phyloP scores from a whole-genome alignment of 2,113 vertebrate genomes.

The Panurus biarmicus region DNA sequence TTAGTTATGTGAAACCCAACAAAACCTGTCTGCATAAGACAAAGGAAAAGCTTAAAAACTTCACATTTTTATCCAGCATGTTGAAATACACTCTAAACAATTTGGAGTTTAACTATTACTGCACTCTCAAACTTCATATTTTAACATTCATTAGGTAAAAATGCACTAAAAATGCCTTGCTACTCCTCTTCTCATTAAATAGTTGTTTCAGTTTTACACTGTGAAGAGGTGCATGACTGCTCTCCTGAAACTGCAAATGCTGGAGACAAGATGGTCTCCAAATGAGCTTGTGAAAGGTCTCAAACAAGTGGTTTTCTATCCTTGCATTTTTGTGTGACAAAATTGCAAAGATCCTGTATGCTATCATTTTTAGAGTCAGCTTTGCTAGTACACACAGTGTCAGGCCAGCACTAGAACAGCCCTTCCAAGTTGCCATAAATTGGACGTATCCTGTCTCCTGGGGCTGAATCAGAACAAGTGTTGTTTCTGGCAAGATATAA shows the following conservation, averaged over 20 bases:
- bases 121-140: neutral
- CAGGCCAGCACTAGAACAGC: neutral
- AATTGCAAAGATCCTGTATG: neutral
- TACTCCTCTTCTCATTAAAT: neutral
- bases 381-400: neutral
- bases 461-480: neutral
- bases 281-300: neutral
- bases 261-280: rapidly evolving
- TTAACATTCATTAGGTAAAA: neutral
- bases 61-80: neutral
- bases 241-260: neutral
- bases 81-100: neutral
- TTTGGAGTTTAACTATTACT: neutral
- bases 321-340: neutral
- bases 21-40: neutral
- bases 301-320: neutral
- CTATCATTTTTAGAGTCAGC: neutral
- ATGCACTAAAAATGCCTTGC: neutral
- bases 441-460: neutral
- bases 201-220: neutral
- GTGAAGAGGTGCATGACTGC: neutral
- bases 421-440: neutral
- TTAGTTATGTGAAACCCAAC: neutral
- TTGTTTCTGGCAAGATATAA: neutral
- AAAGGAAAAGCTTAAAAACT: neutral